Percentiles rank a stretch among this genome's conserved stretches.
phyloP scores from a whole-genome alignment of 1,140 invertebrate genomes.

The Pseudomyrmex pallidus region DNA sequence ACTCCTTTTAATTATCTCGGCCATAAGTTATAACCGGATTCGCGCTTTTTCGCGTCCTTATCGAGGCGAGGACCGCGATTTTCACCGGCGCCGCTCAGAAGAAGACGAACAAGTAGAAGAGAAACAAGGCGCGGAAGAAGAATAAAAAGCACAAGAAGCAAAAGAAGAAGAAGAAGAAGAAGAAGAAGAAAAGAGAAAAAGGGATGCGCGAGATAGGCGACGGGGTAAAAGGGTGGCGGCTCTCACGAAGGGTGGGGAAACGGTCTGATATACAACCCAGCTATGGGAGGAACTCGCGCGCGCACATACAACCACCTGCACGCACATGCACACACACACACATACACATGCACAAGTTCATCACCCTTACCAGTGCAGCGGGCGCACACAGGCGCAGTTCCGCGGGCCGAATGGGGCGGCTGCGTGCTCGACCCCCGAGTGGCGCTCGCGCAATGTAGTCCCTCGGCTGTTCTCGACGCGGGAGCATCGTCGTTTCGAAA shows the following conservation, averaged over 20 bases:
- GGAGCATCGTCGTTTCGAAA: slow-evolving; percentile 79
- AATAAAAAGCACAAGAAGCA: background rate
- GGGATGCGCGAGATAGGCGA: slow-evolving; percentile 7
- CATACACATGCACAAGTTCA: background rate
- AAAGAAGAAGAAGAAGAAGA: background rate
- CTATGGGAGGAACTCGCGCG: slow-evolving; percentile 55
- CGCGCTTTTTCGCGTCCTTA: slow-evolving; percentile 60
- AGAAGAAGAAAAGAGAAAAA: slow-evolving; percentile 25
- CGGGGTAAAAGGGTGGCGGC: slow-evolving; percentile 57
- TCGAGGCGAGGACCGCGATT: slow-evolving; percentile 35
- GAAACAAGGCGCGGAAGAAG: background rate
- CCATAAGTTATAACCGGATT: slow-evolving; percentile 65
- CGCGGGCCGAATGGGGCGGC: slow-evolving; percentile 73
- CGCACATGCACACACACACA: slow-evolving; percentile 11
- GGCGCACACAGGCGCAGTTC: slow-evolving; percentile 50
- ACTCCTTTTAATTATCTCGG: slow-evolving; percentile 65
- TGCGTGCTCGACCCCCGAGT: slow-evolving; percentile 77
- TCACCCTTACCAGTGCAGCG: background rate
- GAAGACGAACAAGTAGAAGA: slow-evolving; percentile 9
- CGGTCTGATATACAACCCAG: slow-evolving; percentile 62
- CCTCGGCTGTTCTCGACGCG: slow-evolving; percentile 80
- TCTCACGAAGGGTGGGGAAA: slow-evolving; percentile 30
- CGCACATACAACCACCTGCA: slow-evolving; percentile 13
- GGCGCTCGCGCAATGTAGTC: slow-evolving; percentile 83
- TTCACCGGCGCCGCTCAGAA: slow-evolving; percentile 22